Conservation (phyloP, 2,797 vertebrate genomes). For the Mormyrus proboscirostris region DNA sequence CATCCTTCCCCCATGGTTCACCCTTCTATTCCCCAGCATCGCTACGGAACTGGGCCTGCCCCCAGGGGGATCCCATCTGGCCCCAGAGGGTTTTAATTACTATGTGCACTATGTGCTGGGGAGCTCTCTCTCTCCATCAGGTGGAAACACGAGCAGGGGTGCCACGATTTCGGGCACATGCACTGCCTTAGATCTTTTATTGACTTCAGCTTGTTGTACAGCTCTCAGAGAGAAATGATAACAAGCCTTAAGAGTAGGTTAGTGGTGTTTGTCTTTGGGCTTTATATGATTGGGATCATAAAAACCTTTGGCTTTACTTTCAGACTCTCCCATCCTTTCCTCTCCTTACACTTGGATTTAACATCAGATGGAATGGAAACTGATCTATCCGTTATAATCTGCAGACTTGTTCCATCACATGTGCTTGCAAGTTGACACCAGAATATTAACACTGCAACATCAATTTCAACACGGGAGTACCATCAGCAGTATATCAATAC, state of each 20-base stretch:
- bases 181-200: not conserved
- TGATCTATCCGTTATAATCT: not conserved
- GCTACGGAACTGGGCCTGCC: not conserved
- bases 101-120: not conserved
- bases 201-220: not conserved
- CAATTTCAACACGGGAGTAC: not conserved
- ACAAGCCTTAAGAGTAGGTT: not conserved
- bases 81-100: slow-evolving; percentile 5
- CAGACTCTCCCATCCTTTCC: not conserved
- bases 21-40: not conserved
- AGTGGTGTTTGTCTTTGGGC: not conserved
- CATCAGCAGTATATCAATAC: not conserved
- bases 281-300: not conserved
- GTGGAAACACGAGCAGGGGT: not conserved
- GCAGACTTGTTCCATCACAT: not conserved
- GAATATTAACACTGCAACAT: not conserved
- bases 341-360: not conserved
- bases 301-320: not conserved
- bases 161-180: not conserved
- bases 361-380: not conserved
- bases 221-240: not conserved
- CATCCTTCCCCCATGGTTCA: too few relatives aligned
- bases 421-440: not conserved
- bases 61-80: not conserved
- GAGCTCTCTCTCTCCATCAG: not conserved